Base-by-base conservation (phyloP, 2,113 vertebrate species). In the Plectropomus leopardus region DNA sequence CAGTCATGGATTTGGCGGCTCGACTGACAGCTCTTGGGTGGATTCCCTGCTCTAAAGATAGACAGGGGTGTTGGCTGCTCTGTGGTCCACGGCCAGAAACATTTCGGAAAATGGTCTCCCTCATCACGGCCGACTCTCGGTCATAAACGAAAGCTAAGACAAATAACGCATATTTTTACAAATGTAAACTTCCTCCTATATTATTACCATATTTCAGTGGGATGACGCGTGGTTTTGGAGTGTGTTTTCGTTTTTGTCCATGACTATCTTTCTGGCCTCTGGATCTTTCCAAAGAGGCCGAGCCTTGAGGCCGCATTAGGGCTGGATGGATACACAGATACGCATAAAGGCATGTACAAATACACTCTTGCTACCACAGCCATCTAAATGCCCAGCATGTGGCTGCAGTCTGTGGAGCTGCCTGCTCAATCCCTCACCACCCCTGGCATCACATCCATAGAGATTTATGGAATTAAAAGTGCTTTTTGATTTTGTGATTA, bases 41-140 rank as follows among this genome's bases (percentile, higher is more conserved):
- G 90, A 94, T 92, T 95, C 88, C 86, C 88, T 76, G 83, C 88
- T 93, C 94, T 93, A 94, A 94, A 95, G 91, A 95, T 95, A 95
- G 94, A 92, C 90, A 79, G 76, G 94, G 94, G 93, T 93, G 94
- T 94, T 88, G 93, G 92, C 89, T 68, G 72, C 79, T 93, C 91
- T 93, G 91, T 89, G 93, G 92, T 94, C 90, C 88, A 58, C 80
- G 51, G 92, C 69, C 83, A 91, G 91, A 92, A 90, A 93, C 90
- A 83, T 80, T 88, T 82, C 64, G 84, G 74, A 85, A 74, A 93
- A 91, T 65, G 88, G 81, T 80, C 88, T 89, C 88, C 87, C 91
- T 88, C 86, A 71, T 87, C 81, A 78, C 44, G 28, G 80, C 66
- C 36, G 57, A 15, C 59, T 54, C 69, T 72, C 83, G 71, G 84